Evolutionary conservation across 2,888 invertebrate species (phyloP), one percentile per base, ranked within the genome.

Genomic region (Ophion slaviceki): DNA sequence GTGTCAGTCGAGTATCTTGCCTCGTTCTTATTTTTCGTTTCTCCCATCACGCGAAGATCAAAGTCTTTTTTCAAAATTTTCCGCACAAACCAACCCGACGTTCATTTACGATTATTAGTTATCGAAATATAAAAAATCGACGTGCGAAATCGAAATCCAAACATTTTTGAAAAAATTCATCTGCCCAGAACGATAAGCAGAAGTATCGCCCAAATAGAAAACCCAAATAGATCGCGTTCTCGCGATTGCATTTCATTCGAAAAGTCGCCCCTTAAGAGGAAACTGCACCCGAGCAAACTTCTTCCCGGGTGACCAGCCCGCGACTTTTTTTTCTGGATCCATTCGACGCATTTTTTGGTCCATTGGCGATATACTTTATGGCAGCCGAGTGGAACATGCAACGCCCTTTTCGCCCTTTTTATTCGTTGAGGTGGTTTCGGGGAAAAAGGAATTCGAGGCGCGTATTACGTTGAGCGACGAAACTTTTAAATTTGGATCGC

Each of bases 401-500:
- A 24, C 68, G 24, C 68, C 45, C 40, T 68, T 45, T 45, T 68
- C n/a, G 4, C 32, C 5, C 20, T 40, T 40, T 40, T 40, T 40
- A 1, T 40, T 40, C 10, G 11, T 24, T 1, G 24, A 14, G 64
- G 70, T 53, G 53, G 28, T 28, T 53, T 53, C 4, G 17, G 53
- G 53, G 28, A 70, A 70, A 28, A 28, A n/a, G 28, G 32, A 70
- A 32, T 53, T 70, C 47, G 45, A 40, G n/a, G 40, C 32, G 62
- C 32, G 57, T 45, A 79, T 45, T 53, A 62, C 7, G 57, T 20
- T 62, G 2, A 70, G 79, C 59, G 76, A 62, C n/a, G 81, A 87
- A 64, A 66, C 45, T 88, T 90, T 88, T 88, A 88, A 88, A 88
- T 89, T 88, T 82, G 86, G 75, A 68, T 66, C 66, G 40, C 86